phyloP scores from a whole-genome alignment of 2,797 vertebrate species.

The Danionella dracula region DNA sequence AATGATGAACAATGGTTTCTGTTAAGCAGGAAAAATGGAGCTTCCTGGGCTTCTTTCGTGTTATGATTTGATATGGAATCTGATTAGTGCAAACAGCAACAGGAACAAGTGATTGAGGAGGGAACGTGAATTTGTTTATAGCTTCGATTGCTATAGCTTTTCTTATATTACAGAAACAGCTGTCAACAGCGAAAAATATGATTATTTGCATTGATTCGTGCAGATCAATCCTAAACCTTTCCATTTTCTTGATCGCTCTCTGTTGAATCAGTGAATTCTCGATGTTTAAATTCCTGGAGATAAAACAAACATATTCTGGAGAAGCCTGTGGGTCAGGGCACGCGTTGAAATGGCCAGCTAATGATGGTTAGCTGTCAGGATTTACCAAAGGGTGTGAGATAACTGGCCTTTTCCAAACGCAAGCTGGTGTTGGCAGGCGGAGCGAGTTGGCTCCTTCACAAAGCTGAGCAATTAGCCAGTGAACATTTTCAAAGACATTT shows the following conservation, averaged over 20 bases:
- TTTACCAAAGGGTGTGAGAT: neutral
- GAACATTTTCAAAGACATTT: neutral
- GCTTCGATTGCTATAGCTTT: too few relatives aligned
- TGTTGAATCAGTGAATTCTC: neutral
- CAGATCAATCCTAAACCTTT: too few relatives aligned
- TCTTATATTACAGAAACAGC: too few relatives aligned
- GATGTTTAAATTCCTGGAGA: neutral
- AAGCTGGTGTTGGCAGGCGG: neutral
- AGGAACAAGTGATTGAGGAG: too few relatives aligned
- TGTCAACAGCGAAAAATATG: too few relatives aligned
- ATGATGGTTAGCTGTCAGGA: neutral
- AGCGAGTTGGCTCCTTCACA: neutral
- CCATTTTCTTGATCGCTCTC: neutral
- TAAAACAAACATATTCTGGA: neutral
- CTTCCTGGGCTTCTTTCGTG: too few relatives aligned
- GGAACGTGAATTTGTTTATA: too few relatives aligned
- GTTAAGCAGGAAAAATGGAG: neutral
- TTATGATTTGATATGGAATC: too few relatives aligned
- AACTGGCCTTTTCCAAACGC: neutral
- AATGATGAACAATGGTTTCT: neutral
- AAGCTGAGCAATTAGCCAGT: neutral
- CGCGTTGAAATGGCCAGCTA: constrained; percentile 3
- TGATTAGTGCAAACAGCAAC: too few relatives aligned
- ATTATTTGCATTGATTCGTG: too few relatives aligned
- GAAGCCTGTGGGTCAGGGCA: neutral